Evolutionary conservation across 64 coral and sea anemone species (phyloP), one percentile per base, ranked within the genome.

Genomic region (Cladopsammia gracilis): DNA sequence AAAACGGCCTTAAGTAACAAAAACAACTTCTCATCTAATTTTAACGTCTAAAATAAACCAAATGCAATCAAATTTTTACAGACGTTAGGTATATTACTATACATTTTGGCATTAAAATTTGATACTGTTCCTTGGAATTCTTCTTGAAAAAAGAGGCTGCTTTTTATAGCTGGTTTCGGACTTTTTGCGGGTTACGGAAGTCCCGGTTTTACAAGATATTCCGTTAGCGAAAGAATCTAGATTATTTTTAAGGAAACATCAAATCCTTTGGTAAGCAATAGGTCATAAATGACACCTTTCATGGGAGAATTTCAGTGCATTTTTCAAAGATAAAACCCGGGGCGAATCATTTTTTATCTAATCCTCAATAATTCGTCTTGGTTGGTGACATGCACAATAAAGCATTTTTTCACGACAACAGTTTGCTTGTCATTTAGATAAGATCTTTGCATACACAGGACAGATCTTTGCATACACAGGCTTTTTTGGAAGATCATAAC

Each of bases 201-300:
- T 82, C 34, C 78, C 78, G 58, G 78, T 82, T 82, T 82, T 82
- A 58, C 78, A 82, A 82, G 78, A 82, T 82, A 10, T 82, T 82
- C 78, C 46, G 64, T 64, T 62, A 82, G 43, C 58, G 16, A 82
- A 58, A 82, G 78, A 82, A 25, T 82, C 78, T 82, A 82, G 59
- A 58, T 82, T 82, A 57, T 82, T 82, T 82, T 65, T 82, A 82
- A 26, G 45, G 34, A 82, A 82, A 82, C 43, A 46, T 82, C 59
- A 82, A 82, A 82, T 82, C 12, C 78, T 82, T 82, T 19, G 46
- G 78, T 82, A 8, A 64, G 43, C 62, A 82, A 82, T 82, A 62
- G 64, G 78, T 82, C 64, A 64, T 42, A 64, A 82, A 82, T 82
- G 5, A 82, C 62, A 64, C 58, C 58, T 82, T 64, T 82, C 78